A percentile compares a stretch with the other conserved stretches of the same genome.
Evolutionary conservation across 2,888 invertebrate genomes (phyloP).

Genomic region (Craniophora ligustri): DNA sequence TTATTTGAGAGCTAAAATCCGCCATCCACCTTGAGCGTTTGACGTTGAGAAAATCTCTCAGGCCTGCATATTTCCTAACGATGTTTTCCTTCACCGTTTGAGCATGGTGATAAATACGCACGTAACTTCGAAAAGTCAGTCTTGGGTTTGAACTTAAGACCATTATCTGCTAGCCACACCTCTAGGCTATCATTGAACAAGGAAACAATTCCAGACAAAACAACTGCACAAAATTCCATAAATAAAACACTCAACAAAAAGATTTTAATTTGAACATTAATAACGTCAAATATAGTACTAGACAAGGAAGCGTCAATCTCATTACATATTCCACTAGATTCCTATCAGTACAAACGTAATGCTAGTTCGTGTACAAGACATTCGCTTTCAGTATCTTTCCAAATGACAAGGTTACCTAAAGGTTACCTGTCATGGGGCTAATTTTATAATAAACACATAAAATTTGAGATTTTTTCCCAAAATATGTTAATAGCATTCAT

Average conservation of each 20-base stretch:
- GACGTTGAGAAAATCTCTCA: too few species aligned
- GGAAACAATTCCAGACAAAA: slow-evolving; percentile 32
- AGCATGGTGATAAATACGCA: too few species aligned
- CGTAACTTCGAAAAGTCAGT: too few species aligned
- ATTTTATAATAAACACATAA: not conserved
- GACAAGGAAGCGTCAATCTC: slow-evolving; percentile 53
- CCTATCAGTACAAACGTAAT: slow-evolving; percentile 48
- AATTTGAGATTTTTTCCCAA: not conserved
- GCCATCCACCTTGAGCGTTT: too few species aligned
- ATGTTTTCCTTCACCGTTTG: too few species aligned
- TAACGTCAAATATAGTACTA: slow-evolving; percentile 35
- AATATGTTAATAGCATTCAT: slow-evolving; percentile 29
- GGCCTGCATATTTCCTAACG: too few species aligned
- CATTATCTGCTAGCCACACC: too few species aligned
- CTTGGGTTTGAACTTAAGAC: too few species aligned
- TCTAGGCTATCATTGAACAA: too few species aligned
- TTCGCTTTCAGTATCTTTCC: slow-evolving; percentile 58
- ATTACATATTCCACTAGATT: slow-evolving; percentile 55
- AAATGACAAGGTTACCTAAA: slow-evolving; percentile 66
- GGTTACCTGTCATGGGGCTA: slow-evolving; percentile 57
- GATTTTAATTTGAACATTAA: slow-evolving; percentile 23
- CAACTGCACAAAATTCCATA: slow-evolving; percentile 34
- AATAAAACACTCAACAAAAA: slow-evolving; percentile 24
- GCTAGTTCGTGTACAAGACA: slow-evolving; percentile 51
- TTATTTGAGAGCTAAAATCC: too few species aligned